Evolutionary conservation across 2,113 vertebrate genomes (phyloP).

Genomic region (Rafetus swinhoei): DNA sequence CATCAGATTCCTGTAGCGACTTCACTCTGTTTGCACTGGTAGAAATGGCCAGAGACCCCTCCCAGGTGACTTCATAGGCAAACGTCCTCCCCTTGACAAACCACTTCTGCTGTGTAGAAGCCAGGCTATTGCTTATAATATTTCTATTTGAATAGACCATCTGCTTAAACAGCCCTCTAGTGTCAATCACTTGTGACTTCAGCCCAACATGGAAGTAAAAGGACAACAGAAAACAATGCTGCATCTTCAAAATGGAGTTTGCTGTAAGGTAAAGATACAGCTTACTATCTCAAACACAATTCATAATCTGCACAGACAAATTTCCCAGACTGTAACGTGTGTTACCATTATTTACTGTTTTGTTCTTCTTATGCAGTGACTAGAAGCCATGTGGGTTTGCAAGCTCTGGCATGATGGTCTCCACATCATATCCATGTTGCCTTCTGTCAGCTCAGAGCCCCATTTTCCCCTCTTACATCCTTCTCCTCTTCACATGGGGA

Average conservation of each 20-base stretch:
- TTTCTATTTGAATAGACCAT: background rate
- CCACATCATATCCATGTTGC: background rate
- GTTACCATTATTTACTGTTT: too few species aligned
- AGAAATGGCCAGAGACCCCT: background rate
- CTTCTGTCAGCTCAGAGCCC: background rate
- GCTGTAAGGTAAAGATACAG: too few species aligned
- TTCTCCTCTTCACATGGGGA: background rate
- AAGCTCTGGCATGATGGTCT: rapidly evolving
- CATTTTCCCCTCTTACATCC: rapidly evolving
- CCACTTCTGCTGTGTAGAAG: background rate
- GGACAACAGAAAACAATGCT: background rate
- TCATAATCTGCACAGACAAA: background rate
- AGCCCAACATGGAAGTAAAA: background rate
- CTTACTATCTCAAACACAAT: too few species aligned
- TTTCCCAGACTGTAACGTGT: background rate
- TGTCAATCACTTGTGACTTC: background rate
- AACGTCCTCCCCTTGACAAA: background rate
- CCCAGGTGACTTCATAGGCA: background rate
- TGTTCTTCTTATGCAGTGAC: background rate
- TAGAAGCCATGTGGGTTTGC: background rate
- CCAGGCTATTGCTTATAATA: background rate
- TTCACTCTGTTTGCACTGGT: background rate
- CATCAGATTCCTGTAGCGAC: too few species aligned
- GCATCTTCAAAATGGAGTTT: too few species aligned
- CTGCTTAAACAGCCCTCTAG: background rate